Evolutionary conservation across 2,888 invertebrate genomes (phyloP).

Genomic region (Morpho helenor): DNA sequence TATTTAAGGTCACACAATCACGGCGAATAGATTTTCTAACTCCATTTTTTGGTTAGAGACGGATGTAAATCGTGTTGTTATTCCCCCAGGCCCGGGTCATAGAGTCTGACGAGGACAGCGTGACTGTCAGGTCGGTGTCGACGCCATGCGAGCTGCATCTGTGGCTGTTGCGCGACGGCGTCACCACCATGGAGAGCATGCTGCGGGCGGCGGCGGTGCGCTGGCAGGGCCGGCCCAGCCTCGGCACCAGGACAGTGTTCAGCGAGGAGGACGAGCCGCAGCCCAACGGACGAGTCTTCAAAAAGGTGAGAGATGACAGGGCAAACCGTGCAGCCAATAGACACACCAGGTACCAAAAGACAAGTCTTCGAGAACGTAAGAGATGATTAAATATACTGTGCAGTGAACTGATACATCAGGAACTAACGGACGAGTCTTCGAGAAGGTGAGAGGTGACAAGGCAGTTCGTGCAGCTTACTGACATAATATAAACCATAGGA

Average conservation of each 20-base stretch:
- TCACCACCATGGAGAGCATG: conserved; percentile 91
- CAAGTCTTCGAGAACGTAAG: too few species aligned
- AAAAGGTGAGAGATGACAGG: conserved; percentile 82
- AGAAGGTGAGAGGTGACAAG: too few species aligned
- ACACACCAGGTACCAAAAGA: too few species aligned
- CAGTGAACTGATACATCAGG: too few species aligned
- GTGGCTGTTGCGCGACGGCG: conserved; percentile 85
- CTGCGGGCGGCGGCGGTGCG: conserved; percentile 87
- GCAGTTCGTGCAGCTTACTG: too few species aligned
- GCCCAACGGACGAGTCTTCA: conserved; percentile 95
- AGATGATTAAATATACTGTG: too few species aligned
- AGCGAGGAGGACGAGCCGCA: conserved; percentile 97
- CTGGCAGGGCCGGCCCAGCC: conserved; percentile 86
- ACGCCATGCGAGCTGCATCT: conserved; percentile 85
- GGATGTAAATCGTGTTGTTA: background rate
- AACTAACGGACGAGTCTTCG: too few species aligned
- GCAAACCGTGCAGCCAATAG: too few species aligned
- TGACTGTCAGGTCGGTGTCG: conserved; percentile 87
- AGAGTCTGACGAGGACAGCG: conserved; percentile 80
- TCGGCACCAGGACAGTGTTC: conserved; percentile 94
- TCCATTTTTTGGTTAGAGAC: too few species aligned
- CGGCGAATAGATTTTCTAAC: too few species aligned
- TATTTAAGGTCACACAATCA: too few species aligned
- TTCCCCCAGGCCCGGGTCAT: conserved; percentile 83
- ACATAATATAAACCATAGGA: too few species aligned